Base-by-base conservation (phyloP, 1,140 invertebrate species). In the Aricia agestis region DNA sequence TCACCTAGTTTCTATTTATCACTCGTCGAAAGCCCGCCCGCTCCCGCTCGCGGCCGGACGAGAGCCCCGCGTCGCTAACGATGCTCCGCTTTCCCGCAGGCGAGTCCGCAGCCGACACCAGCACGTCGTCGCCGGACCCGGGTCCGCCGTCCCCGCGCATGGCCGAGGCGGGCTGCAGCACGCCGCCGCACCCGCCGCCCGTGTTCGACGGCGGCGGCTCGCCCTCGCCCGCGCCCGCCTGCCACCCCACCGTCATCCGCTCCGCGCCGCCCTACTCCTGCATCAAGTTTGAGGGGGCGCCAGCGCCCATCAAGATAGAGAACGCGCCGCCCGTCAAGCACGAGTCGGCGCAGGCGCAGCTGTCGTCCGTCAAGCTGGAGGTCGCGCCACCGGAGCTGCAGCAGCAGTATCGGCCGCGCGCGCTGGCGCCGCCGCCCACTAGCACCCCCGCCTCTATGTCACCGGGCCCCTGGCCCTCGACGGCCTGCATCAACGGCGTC, bases 41-140 rank as follows among this genome's bases (percentile, higher is more conserved):
- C 82, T 79, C 85, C 80, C 84, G 82, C 57, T 63, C 58, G 58
- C 32, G 59, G 68, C 57, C 57, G 57, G 59, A 69, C 36, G 36
- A 61, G 32, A 61, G 36, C 25, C 58, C 58, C 17, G 25, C 68
- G 70, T 82, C 78, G 69, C 77, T 89, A 74, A 89, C 72, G 71
- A 57, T 72, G 45, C 5, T 66, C 58, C 72, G 76, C 84, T 68
- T 82, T 76, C 82, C 45, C 92, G 70, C 94, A 96, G 95, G 95
- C 91, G 96, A 97, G 93, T 97, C 96, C 89, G 95, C 97, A 92
- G 96, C 96, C 83, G 97, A 97, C 92, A 97, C 96, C 82, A 97
- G 96, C 91, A 97, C 96, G 82, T 97, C 96, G 81, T 97, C 96
- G 82, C 96, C 96, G 83, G 96, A 97, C 90, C 94, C 96, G 73